Conservation (phyloP, 2,797 vertebrate genomes). For the Micromesistius poutassou region DNA sequence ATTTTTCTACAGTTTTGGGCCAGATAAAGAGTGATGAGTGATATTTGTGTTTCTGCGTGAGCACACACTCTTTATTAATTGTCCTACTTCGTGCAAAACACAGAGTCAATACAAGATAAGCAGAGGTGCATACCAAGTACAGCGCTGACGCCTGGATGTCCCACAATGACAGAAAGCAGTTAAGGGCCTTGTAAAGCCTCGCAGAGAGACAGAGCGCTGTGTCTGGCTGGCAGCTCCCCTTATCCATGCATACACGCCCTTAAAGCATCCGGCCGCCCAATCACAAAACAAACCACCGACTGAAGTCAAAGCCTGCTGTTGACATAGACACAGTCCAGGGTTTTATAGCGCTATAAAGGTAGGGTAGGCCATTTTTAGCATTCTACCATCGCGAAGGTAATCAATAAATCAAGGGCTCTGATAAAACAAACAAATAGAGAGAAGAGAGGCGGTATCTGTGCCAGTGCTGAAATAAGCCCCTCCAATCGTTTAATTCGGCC, state of each 20-base stretch:
- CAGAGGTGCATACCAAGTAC: neutral
- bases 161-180: neutral
- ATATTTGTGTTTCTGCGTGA: neutral
- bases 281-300: neutral
- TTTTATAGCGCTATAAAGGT: neutral
- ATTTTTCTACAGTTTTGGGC: neutral
- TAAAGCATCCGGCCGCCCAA: neutral
- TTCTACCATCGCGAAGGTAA: too few relatives aligned
- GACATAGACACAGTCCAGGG: neutral
- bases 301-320: neutral
- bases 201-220: neutral
- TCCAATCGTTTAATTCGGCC: neutral
- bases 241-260: neutral
- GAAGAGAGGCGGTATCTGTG: too few relatives aligned
- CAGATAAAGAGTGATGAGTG: neutral
- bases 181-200: neutral
- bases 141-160: neutral
- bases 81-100: constrained; percentile 1
- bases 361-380: too few relatives aligned
- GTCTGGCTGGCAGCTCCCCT: neutral
- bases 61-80: neutral
- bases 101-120: neutral
- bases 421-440: too few relatives aligned
- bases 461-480: too few relatives aligned
- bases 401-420: too few relatives aligned